A percentile compares a stretch with the other conserved stretches of the same genome.
phyloP scores from a whole-genome alignment of 1,140 invertebrate genomes.

The Cydia fagiglandana region DNA sequence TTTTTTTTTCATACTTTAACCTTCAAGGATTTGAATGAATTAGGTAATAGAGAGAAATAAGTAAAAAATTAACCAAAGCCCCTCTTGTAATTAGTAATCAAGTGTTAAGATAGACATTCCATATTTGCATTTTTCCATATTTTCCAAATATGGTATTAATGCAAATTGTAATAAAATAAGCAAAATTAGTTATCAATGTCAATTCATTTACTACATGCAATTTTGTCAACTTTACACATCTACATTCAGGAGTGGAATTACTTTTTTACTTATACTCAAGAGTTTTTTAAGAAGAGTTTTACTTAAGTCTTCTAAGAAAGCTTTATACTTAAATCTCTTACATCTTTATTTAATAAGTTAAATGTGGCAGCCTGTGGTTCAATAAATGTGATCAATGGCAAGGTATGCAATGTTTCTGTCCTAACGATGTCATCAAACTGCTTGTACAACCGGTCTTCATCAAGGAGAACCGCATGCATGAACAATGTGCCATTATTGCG shows the following conservation, averaged over 20 bases:
- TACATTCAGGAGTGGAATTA: too few relatives aligned
- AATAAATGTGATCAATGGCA: constrained; percentile 84
- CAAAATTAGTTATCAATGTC: background rate
- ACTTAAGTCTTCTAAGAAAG: constrained; percentile 21
- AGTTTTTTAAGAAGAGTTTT: too few relatives aligned
- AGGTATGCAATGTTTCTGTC: constrained; percentile 80
- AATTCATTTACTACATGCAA: background rate
- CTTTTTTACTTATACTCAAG: too few relatives aligned
- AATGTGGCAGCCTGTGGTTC: constrained; percentile 87
- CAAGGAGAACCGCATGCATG: constrained; percentile 82
- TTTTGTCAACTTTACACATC: too few relatives aligned
- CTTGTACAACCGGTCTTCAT: constrained; percentile 74
- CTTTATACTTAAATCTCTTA: constrained; percentile 44
- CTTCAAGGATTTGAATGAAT: too few relatives aligned
- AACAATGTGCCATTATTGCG: constrained; percentile 88
- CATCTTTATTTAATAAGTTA: constrained; percentile 84
- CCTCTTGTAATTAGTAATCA: too few relatives aligned
- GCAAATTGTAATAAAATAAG: background rate
- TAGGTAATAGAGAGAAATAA: too few relatives aligned
- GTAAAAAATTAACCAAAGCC: too few relatives aligned
- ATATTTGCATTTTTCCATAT: too few relatives aligned
- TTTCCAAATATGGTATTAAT: too few relatives aligned
- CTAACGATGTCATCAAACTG: constrained; percentile 78
- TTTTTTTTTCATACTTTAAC: too few relatives aligned
- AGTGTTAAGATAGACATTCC: too few relatives aligned